phyloP scores from a whole-genome alignment of 2,113 vertebrate species.

The Prietella phreatophila region DNA sequence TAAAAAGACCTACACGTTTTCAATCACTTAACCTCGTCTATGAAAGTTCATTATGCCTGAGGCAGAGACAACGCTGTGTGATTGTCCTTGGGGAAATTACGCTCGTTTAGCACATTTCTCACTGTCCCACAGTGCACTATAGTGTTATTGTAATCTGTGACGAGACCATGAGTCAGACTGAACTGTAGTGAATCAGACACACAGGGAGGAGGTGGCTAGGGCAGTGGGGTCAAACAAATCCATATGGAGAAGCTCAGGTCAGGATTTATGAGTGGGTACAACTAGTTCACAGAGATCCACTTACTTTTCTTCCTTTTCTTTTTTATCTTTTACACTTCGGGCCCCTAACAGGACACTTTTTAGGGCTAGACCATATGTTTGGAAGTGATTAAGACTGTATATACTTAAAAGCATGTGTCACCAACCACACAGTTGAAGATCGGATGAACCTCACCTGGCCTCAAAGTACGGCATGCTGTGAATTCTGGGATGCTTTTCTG shows the following conservation, averaged over 20 bases:
- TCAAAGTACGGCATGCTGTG: background rate
- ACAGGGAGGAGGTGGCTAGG: background rate
- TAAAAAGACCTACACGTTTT: background rate
- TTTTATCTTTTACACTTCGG: background rate
- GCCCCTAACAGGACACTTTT: background rate
- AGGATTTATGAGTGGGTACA: conserved; percentile 37
- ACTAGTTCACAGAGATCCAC: background rate
- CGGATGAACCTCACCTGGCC: background rate
- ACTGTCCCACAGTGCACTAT: conserved; percentile 7
- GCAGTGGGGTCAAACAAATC: conserved; percentile 17
- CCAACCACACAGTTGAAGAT: background rate
- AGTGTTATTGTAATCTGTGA: conserved; percentile 2
- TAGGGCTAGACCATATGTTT: background rate
- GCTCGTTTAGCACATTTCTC: conserved; percentile 6
- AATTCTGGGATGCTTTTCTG: background rate
- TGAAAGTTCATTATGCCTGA: conserved; percentile 29
- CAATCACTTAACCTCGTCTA: background rate
- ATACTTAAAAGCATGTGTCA: background rate
- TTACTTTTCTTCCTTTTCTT: background rate
- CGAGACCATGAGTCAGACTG: background rate
- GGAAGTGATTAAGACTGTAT: background rate
- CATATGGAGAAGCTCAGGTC: conserved; percentile 21
- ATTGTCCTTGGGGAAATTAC: conserved; percentile 17
- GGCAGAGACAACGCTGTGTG: background rate
- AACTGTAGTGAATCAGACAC: background rate